Evolutionary conservation across 2,113 vertebrate species (phyloP).

Genomic region (Neolamprologus kungweensis): DNA sequence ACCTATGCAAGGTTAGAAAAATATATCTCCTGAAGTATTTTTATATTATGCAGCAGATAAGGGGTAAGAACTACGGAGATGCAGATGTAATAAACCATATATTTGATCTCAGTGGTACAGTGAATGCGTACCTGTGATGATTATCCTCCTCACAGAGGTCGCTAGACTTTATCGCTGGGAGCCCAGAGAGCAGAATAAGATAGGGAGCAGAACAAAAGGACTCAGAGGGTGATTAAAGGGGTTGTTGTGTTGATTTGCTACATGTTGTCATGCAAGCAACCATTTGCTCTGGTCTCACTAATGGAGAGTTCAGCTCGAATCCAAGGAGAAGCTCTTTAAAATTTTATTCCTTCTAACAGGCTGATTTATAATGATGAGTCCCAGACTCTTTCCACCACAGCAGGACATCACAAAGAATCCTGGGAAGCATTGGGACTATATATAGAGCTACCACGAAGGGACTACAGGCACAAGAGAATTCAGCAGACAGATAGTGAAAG

Average conservation of each 20-base stretch:
- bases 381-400: conserved; percentile 36
- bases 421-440: conserved; percentile 24
- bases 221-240: conserved; percentile 35
- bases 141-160: neutral
- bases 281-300: conserved; percentile 57
- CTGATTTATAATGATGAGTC: conserved; percentile 71
- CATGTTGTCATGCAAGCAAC: conserved; percentile 46
- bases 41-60: neutral
- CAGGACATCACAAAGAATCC: conserved; percentile 53
- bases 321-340: conserved; percentile 64
- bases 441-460: conserved; percentile 24
- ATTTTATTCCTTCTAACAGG: conserved; percentile 62
- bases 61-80: neutral
- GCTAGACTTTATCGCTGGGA: conserved; percentile 1
- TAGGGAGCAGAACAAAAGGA: conserved; percentile 10
- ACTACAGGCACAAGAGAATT: conserved; percentile 38
- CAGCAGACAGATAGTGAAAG: conserved; percentile 48
- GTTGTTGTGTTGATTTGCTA: conserved; percentile 57
- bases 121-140: neutral
- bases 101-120: neutral
- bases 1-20: conserved; percentile 28
- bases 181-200: neutral
- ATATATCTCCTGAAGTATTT: neutral
- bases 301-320: conserved; percentile 64
- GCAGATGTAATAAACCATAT: neutral